Base-by-base conservation (phyloP, 1,140 invertebrate species). In the Drosophila nikananu region DNA sequence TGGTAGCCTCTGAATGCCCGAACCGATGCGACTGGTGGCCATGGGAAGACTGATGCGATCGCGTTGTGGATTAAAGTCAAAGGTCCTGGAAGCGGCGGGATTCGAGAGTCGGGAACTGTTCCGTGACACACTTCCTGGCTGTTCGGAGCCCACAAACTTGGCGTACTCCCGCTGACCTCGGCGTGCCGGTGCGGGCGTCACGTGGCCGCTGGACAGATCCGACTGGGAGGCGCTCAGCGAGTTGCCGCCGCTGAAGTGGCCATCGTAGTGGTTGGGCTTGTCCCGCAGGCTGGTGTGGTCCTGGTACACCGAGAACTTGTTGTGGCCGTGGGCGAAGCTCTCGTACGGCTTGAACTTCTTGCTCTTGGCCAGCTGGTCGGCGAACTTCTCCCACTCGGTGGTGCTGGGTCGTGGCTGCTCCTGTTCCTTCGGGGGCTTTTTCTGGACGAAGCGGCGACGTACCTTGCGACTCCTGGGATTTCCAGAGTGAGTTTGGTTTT, bases 341-440 rank as follows among this genome's bases (percentile, higher is more conserved):
- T 92, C 90, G 30, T 92, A 86, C 0, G 90, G 90, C 60, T 84
- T 83, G 51, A 90, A 87, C 52, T 82, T 91, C 17, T 80, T 79
- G 58, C 64, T 83, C 23, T 86, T 80, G 37, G 91, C 87, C 68
- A 92, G 49, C 30, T 84, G 74, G 67, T 92, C 91, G 9, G 91
- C 91, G 60, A 90, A 83, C 37, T 84, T 92, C 19, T 92, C 91
- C 91, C 91, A 92, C 41, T 92, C 91, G 19, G 91, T 92, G 32
- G 91, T 92, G 44, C 55, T 78, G 17, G 91, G 91, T 13, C 91
- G 77, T 3, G 23, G 81, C 15, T 52, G 61, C 8, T 86, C 82
- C 12, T 78, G 49, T n/a, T 73, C 65, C 23, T 67, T 32, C 2
- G 80, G 72, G 10, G 77, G 37, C 15, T 58, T 66, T 15, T 21